Conservation (phyloP, 1,140 invertebrate genomes). For the Doryteuthis pealeii region DNA sequence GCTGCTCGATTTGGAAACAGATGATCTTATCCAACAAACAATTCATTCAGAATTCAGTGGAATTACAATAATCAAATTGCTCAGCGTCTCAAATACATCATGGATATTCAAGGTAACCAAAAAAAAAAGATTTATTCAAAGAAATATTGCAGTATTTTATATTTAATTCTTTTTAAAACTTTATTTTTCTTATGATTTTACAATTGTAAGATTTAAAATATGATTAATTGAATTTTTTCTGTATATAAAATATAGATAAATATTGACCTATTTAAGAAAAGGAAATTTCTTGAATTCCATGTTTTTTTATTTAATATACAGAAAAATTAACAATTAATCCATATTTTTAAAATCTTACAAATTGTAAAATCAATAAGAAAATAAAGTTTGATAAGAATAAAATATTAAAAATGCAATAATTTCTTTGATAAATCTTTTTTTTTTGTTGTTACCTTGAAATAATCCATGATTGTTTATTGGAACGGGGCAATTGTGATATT, state of each 20-base stretch:
- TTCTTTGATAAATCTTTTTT: not conserved
- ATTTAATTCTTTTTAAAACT: slow-evolving; percentile 86
- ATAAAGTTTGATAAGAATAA: slow-evolving; percentile 87
- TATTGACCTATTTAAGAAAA: too few species aligned
- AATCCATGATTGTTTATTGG: slow-evolving; percentile 92
- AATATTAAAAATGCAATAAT: slow-evolving; percentile 71
- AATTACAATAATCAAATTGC: slow-evolving; percentile 91
- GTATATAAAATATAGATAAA: too few species aligned
- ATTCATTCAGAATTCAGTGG: slow-evolving; percentile 84
- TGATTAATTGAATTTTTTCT: too few species aligned
- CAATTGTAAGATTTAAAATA: slow-evolving; percentile 62
- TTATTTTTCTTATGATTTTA: slow-evolving; percentile 89
- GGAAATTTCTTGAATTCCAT: too few species aligned
- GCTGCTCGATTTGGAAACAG: slow-evolving; percentile 66
- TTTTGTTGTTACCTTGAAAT: slow-evolving; percentile 39
- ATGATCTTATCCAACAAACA: slow-evolving; percentile 88
- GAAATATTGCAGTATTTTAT: slow-evolving; percentile 68
- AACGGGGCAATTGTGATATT: slow-evolving; percentile 91
- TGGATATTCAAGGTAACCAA: slow-evolving; percentile 67
- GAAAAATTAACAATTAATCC: too few species aligned
- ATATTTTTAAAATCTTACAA: slow-evolving; percentile 22
- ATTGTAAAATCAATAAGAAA: slow-evolving; percentile 87
- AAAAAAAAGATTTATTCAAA: not conserved
- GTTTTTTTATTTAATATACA: too few species aligned
- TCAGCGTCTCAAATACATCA: slow-evolving; percentile 90